These are phyloP conservation scores for Takifugu ocellatus DNA, from an alignment of 2,797 vertebrate genomes.

Conservation along the genomic window DNA sequence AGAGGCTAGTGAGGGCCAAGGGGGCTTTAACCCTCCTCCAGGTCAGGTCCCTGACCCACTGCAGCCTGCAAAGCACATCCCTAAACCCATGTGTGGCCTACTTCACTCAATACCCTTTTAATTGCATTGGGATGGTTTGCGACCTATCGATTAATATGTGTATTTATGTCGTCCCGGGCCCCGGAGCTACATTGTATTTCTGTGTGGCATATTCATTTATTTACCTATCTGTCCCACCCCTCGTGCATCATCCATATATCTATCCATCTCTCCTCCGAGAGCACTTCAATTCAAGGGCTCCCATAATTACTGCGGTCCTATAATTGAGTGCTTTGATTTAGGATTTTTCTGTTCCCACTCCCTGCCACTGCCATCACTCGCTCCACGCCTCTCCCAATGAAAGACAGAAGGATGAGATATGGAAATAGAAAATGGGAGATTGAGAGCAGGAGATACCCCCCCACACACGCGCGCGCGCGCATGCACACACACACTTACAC, in stretches of 20 bases:
- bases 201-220: slow-evolving; percentile 81
- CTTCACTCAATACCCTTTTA: slow-evolving; percentile 77
- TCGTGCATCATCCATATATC: slow-evolving; percentile 75
- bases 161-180: slow-evolving; percentile 72
- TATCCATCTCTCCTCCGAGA: slow-evolving; percentile 76
- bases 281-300: slow-evolving; percentile 76
- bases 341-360: slow-evolving; percentile 72
- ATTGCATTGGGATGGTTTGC: slow-evolving; percentile 77
- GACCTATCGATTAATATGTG: slow-evolving; percentile 77
- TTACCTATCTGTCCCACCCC: slow-evolving; percentile 76
- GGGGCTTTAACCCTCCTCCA: slow-evolving; percentile 64
- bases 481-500: slow-evolving; percentile 12
- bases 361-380: slow-evolving; percentile 63
- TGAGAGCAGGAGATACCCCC: slow-evolving; percentile 62
- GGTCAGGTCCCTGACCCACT: slow-evolving; percentile 61
- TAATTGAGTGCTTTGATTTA: slow-evolving; percentile 82
- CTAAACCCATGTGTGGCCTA: slow-evolving; percentile 47
- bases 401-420: slow-evolving; percentile 77
- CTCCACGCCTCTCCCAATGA: slow-evolving; percentile 66
- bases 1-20: slow-evolving; percentile 59
- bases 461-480: slow-evolving; percentile 29
- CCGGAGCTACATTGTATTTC: slow-evolving; percentile 76
- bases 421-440: slow-evolving; percentile 76
- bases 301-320: slow-evolving; percentile 78
- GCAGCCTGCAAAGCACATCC: slow-evolving; percentile 38